Evolutionary conservation across 2,113 vertebrate species (phyloP), one percentile per base, ranked within the genome.

Genomic region (Brachyhypopomus gauderio): DNA sequence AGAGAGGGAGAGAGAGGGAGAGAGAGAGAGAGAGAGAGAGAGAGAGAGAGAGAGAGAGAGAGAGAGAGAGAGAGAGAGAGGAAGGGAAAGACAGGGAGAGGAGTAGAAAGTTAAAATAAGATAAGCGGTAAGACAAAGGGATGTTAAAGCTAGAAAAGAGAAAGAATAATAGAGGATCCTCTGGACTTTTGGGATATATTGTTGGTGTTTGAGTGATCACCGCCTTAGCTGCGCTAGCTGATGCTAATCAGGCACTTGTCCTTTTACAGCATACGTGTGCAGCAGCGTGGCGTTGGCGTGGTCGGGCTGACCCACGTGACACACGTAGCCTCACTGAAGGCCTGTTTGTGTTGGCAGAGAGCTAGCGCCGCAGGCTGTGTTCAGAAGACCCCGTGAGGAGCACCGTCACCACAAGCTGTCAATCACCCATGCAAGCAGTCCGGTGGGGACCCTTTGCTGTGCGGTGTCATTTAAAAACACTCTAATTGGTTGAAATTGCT

Each of bases 321-420:
- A n/a, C n/a, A n/a, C n/a, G n/a, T n/a, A n/a, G n/a, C 30, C 30
- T 30, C 30, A 30, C 30, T 64, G 38, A 48, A 45, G 66, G 80
- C 56, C 23, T 77, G 60, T 82, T 59, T 63, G 20, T 27, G 73
- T 70, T 41, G 11, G 20, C 19, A 41, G 34, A 70, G 36, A 23
- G 55, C 78, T 60, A 12, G n/a, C 17, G 59, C 67, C 41, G 59
- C n/a, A 59, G 12, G 0, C 3, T 62, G 62, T 70, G 25, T 66
- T 63, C 80, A 22, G 45, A 77, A 69, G 80, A 82, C 41, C 70
- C 70, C 52, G 12, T 52, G 48, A 82, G 17, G 48, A 82, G 34
- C 66, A 70, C 66, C 34, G 36, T 72, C 58, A 63, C 55, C 41
- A 59, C 14, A 2, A 63, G 38, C 74, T 82, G 80, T 82, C 80